These are phyloP conservation scores for Molossus alvarezi DNA, from an alignment of 2,797 vertebrate species.

Conservation along the genomic window DNA sequence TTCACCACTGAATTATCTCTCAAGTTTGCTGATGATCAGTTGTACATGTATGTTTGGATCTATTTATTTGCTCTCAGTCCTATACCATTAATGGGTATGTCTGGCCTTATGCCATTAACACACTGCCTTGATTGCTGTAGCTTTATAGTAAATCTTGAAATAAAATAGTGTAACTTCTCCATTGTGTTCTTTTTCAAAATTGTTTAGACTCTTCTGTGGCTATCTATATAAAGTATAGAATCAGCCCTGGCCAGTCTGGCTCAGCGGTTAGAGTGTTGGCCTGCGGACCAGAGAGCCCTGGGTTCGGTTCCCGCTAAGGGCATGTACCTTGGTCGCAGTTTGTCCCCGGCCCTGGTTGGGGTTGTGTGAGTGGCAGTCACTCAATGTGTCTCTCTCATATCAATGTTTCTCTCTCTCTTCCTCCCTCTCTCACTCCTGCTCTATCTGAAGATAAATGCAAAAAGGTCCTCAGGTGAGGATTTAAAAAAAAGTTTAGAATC, in stretches of 20 bases:
- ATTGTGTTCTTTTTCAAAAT: conserved; percentile 61
- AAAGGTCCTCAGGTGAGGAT: no score
- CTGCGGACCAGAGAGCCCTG: no score
- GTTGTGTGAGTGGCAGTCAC: no score
- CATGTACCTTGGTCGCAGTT: no score
- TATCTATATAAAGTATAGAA: conserved; percentile 57
- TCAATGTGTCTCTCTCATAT: no score
- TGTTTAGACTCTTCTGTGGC: neutral
- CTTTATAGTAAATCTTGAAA: conserved; percentile 51
- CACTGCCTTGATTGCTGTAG: neutral
- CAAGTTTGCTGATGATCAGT: neutral
- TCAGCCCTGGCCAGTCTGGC: neutral
- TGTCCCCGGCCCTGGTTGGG: no score
- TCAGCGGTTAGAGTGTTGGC: no score
- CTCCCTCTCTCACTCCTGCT: no score
- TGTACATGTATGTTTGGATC: neutral
- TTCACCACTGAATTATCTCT: conserved; percentile 12
- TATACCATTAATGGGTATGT: neutral
- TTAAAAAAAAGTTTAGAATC: conserved; percentile 38
- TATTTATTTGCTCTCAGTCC: conserved; percentile 6
- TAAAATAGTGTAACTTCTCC: neutral
- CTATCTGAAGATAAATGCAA: no score
- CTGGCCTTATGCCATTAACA: neutral
- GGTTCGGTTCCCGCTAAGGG: no score
- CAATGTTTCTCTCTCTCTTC: no score